Percentiles rank a stretch among this genome's conserved stretches.
phyloP scores from a whole-genome alignment of 2,797 vertebrate genomes.

The Hylomyscus alleni region DNA sequence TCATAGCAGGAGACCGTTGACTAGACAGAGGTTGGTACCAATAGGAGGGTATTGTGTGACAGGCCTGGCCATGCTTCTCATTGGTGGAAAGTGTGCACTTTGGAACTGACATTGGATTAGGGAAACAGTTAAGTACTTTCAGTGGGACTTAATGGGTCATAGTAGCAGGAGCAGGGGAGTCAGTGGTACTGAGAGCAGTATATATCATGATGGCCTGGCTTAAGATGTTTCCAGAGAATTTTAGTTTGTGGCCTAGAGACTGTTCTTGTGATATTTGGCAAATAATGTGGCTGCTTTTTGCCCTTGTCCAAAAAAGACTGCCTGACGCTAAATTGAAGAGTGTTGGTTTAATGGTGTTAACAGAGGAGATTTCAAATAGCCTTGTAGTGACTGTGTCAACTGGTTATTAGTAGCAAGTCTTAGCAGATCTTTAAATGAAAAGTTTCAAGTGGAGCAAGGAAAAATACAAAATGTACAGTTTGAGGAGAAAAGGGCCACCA shows the following conservation, averaged over 20 bases:
- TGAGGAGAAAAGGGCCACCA: background rate
- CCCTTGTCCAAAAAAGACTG: background rate
- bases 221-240: background rate
- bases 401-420: background rate
- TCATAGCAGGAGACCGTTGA: background rate
- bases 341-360: background rate
- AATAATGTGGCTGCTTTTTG: background rate
- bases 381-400: background rate
- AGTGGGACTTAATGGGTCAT: background rate
- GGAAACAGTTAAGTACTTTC: background rate
- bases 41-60: background rate
- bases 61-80: background rate
- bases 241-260: background rate
- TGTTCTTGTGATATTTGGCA: background rate
- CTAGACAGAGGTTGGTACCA: background rate
- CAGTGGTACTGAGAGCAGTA: background rate
- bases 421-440: background rate
- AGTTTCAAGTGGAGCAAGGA: background rate
- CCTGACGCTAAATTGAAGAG: background rate
- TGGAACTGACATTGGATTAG: background rate
- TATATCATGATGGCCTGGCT: background rate
- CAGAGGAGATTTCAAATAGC: background rate
- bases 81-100: background rate
- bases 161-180: background rate
- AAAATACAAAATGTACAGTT: background rate